Evolutionary conservation across 2,888 invertebrate genomes (phyloP).

Genomic region (Pseudolycoriella hygida): DNA sequence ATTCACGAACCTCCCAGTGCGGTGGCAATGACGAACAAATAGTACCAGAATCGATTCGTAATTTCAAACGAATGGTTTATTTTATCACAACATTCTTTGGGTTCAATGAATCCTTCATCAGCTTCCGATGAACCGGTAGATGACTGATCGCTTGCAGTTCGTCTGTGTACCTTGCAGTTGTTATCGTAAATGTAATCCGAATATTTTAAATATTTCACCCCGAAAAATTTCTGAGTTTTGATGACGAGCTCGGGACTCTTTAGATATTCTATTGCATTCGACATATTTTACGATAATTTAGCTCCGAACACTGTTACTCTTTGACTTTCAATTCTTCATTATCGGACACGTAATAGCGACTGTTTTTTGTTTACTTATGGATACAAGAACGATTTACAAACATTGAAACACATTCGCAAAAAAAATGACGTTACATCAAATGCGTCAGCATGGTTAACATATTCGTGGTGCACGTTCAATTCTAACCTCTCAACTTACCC

Average conservation of each 20-base stretch:
- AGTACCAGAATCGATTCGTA: constrained; percentile 65
- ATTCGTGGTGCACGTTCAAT: no score
- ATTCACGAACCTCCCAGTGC: constrained; percentile 39
- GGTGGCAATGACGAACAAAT: constrained; percentile 68
- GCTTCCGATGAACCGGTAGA: background rate
- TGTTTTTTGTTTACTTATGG: no score
- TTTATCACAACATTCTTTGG: background rate
- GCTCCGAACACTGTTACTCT: no score
- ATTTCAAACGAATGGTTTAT: constrained; percentile 20
- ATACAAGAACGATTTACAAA: no score
- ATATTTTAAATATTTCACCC: constrained; percentile 35
- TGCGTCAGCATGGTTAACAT: no score
- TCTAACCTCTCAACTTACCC: no score
- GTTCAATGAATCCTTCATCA: background rate
- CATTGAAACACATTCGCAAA: no score
- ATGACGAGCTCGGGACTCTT: constrained; percentile 61
- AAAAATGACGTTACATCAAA: no score
- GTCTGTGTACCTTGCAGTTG: background rate
- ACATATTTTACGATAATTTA: no score
- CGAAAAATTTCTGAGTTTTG: constrained; percentile 62
- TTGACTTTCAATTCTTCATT: no score
- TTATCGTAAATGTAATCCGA: constrained; percentile 20
- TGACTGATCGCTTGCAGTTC: constrained; percentile 1
- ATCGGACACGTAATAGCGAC: no score
- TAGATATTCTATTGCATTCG: constrained; percentile 39